A percentile compares a stretch with the other conserved stretches of the same genome.
phyloP scores from a whole-genome alignment of 2,113 vertebrate genomes.

The Hippocampus zosterae region DNA sequence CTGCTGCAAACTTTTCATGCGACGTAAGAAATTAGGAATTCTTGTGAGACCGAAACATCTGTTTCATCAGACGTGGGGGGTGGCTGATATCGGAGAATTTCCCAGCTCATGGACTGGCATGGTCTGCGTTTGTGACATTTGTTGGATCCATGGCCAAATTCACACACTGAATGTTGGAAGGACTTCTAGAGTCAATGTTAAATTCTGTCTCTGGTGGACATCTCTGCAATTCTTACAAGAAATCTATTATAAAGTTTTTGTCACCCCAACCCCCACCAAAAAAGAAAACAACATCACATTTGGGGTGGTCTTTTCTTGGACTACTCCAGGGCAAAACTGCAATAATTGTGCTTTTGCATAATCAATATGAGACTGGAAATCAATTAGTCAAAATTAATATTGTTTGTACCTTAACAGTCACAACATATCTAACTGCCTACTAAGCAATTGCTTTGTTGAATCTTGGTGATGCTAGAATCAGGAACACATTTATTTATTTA shows the following conservation, averaged over 20 bases:
- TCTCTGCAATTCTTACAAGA: neutral
- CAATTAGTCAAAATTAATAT: neutral
- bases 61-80: neutral
- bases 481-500: neutral
- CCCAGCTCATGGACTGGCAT: neutral
- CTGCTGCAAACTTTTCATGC: neutral
- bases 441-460: neutral
- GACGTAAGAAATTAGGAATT: neutral
- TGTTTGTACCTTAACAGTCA: neutral
- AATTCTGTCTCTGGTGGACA: neutral
- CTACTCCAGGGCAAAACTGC: neutral
- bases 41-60: neutral
- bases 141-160: neutral
- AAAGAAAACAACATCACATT: neutral
- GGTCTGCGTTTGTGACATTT: slow-evolving; percentile 1
- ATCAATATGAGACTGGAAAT: neutral
- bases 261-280: too few species aligned
- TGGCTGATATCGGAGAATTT: neutral
- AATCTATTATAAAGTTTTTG: neutral
- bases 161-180: neutral
- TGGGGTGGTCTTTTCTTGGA: neutral
- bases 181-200: neutral
- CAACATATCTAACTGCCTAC: neutral
- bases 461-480: neutral
- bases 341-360: neutral